Percentiles rank a stretch among this genome's conserved stretches.
These are phyloP conservation scores for Trichechus manatus DNA, from an alignment of 2,113 vertebrate species.

Conservation along the genomic window DNA sequence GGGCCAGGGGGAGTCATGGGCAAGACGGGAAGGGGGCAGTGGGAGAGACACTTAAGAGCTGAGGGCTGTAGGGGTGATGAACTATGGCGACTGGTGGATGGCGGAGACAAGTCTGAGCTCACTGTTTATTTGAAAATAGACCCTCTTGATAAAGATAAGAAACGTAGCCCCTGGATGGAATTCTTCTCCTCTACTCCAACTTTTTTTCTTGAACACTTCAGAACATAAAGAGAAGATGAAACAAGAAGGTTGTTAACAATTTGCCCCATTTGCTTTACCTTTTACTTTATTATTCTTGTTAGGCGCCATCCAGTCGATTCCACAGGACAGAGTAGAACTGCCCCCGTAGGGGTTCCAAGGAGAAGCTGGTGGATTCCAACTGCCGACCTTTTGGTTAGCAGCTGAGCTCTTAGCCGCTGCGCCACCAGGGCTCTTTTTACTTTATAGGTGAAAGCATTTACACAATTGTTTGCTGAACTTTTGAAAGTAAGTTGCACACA, in stretches of 20 bases:
- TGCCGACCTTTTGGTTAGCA: too few species aligned
- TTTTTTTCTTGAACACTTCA: background rate
- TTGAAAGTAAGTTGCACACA: background rate
- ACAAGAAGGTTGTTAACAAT: background rate
- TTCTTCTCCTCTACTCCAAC: background rate
- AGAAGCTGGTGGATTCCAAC: too few species aligned
- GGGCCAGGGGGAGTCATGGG: background rate
- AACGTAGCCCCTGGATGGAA: background rate
- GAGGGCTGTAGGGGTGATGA: fast-evolving
- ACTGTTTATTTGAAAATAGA: background rate
- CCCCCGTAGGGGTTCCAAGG: too few species aligned
- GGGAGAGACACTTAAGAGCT: background rate
- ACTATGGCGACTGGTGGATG: background rate
- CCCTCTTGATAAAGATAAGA: background rate
- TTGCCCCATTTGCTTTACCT: background rate
- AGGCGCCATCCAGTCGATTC: too few species aligned
- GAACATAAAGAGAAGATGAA: background rate
- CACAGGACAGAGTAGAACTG: too few species aligned
- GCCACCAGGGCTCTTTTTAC: background rate
- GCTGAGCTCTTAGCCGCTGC: too few species aligned
- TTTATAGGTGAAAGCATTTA: background rate
- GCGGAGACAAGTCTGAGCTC: background rate
- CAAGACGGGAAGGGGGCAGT: background rate
- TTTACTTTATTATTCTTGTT: background rate
- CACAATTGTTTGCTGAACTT: background rate